Conservation (phyloP, 1,140 invertebrate genomes). For the Ectropis grisescens region DNA sequence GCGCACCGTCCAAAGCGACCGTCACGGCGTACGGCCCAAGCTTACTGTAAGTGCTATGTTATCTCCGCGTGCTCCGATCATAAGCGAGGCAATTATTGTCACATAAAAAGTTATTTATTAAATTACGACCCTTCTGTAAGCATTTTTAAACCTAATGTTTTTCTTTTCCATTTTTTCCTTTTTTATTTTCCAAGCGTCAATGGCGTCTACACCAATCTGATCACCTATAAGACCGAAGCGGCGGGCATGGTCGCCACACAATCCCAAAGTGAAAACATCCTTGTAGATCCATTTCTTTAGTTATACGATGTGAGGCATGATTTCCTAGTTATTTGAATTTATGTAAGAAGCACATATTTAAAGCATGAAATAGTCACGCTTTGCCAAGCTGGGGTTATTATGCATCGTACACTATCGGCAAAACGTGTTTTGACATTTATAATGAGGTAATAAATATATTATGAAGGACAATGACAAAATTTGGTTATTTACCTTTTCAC, state of each 20-base stretch:
- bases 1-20: conserved; percentile 56
- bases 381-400: conserved; percentile 57
- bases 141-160: conserved; percentile 32
- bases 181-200: conserved; percentile 38
- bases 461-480: no score
- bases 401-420: conserved; percentile 22
- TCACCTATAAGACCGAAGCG: conserved; percentile 31
- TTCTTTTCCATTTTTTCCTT: conserved; percentile 24
- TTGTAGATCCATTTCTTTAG: conserved; percentile 52
- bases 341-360: conserved; percentile 39
- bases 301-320: conserved; percentile 48
- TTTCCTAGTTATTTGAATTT: conserved; percentile 21
- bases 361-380: conserved; percentile 58
- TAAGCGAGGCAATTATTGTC: conserved; percentile 64
- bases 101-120: conserved; percentile 50
- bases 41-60: conserved; percentile 69
- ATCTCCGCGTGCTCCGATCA: conserved; percentile 64
- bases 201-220: conserved; percentile 29
- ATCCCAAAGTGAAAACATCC: conserved; percentile 34
- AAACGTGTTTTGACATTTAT: no score
- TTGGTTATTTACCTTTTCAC: no score
- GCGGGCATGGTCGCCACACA: conserved; percentile 55
- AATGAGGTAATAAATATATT: no score
- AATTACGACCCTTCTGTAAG: conserved; percentile 60
- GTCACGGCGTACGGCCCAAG: conserved; percentile 52